Evolutionary conservation across 23 tunicate genomes (phyloP).

Genomic region (Trididemnum clinides): DNA sequence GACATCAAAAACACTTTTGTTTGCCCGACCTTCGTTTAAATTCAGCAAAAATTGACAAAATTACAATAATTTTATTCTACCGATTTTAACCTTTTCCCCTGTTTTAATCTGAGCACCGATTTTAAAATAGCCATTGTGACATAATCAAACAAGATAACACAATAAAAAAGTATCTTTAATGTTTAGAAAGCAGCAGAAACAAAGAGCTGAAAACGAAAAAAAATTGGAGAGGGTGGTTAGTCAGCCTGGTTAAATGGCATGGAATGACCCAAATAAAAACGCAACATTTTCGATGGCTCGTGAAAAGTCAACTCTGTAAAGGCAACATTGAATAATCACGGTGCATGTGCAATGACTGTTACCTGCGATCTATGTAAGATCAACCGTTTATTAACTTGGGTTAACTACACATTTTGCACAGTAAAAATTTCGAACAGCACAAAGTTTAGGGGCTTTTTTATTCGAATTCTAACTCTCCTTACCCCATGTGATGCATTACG

Average conservation of each 20-base stretch:
- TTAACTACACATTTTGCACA: too few relatives aligned
- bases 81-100: not conserved
- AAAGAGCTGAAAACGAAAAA: not conserved
- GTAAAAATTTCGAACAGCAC: too few relatives aligned
- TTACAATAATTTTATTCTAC: not conserved
- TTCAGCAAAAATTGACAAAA: not conserved
- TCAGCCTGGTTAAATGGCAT: not conserved
- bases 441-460: too few relatives aligned
- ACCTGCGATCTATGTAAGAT: too few relatives aligned
- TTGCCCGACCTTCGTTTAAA: not conserved
- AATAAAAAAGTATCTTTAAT: not conserved
- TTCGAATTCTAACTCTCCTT: too few relatives aligned
- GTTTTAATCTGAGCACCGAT: not conserved
- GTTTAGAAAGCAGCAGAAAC: not conserved
- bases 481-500: too few relatives aligned
- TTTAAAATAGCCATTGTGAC: not conserved
- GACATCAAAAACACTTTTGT: not conserved
- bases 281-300: too few relatives aligned
- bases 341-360: too few relatives aligned
- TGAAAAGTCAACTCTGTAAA: too few relatives aligned
- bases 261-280: slow-evolving; percentile 20
- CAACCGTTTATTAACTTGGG: too few relatives aligned
- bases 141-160: not conserved
- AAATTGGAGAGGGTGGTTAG: not conserved
- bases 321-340: too few relatives aligned